phyloP scores from a whole-genome alignment of 30 jellyfish, hydroid and myxozoan species.

The Aurelia sp. region DNA sequence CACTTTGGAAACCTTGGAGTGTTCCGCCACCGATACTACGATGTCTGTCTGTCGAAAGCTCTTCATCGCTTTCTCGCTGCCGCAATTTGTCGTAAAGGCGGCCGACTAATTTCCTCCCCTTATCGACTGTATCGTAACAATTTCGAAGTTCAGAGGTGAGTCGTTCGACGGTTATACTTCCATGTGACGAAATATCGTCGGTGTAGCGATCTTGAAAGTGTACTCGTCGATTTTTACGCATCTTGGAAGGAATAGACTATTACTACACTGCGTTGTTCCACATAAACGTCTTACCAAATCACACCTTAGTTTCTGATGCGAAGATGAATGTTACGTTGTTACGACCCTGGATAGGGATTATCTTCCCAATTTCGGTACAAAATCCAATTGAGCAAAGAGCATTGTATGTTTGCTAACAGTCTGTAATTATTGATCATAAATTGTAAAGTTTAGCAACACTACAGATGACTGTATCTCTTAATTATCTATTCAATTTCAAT shows the following conservation, averaged over 20 bases:
- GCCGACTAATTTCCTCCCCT: slow-evolving; percentile 60
- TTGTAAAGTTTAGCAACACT: too few relatives aligned
- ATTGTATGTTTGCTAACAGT: too few relatives aligned
- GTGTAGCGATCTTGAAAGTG: slow-evolving; percentile 10
- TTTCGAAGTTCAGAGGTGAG: slow-evolving; percentile 65
- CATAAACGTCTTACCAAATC: too few relatives aligned
- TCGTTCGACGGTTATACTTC: slow-evolving; percentile 43
- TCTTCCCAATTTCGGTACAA: too few relatives aligned
- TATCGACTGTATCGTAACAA: slow-evolving; percentile 70
- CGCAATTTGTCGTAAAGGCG: slow-evolving; percentile 54
- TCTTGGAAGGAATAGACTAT: neutral
- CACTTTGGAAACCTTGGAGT: slow-evolving; percentile 3
- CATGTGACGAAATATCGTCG: neutral
- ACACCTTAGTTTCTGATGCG: too few relatives aligned
- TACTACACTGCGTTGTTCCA: neutral
- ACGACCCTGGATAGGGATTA: too few relatives aligned
- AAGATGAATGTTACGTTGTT: too few relatives aligned
- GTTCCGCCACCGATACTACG: slow-evolving; percentile 9
- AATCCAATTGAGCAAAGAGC: too few relatives aligned
- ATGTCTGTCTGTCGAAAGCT: too few relatives aligned
- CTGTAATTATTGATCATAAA: too few relatives aligned
- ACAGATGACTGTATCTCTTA: too few relatives aligned
- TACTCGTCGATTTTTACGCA: slow-evolving; percentile 23
- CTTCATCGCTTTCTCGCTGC: slow-evolving; percentile 1
- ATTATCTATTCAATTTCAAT: too few relatives aligned